Evolutionary conservation across 2,797 vertebrate genomes (phyloP), one percentile per base, ranked within the genome.

Genomic region (Psittacula echo): DNA sequence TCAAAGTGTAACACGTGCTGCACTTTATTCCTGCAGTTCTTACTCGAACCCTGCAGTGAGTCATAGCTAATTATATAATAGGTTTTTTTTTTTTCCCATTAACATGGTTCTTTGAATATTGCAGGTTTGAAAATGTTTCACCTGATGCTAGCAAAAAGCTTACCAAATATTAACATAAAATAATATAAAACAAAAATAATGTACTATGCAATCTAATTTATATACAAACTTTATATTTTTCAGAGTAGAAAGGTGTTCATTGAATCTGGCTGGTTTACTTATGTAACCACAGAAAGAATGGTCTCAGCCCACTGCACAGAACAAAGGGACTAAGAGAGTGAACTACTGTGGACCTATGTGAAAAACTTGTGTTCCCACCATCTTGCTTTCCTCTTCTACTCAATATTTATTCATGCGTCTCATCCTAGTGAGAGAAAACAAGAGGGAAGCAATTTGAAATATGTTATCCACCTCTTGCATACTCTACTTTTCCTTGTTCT

Each of bases 321-420:
- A 82, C 17, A 71, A 88, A 81, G 9, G 2, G 5, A 70, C 10
- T 70, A 23, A 86, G 0, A 84, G 22, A 53, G 17, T 78, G 26
- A 78, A 78, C 76, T 65, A 79, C 4, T 47, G 15, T 44, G 19
- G 19, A 73, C 12, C 27, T 66, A n/a, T 54, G 50, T 2, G 10
- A 90, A 93, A 79, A 67, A 73, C 10, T 34, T 34, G 11, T 30
- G 2, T 58, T 92, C 11, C 27, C 76, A 70, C 58, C 27, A 66
- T 79, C 79, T 89, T 73, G 13, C 4, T 85, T 89, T 87, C 56
- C 2, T 18, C 39, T 91, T 89, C 75, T 80, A 61, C 47, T 93
- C 80, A 80, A 87, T 85, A 92, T 77, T 94, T 29, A 92, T 80
- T 77, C 68, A 77, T 45, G 41, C 61, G 50, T 71, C 29, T 85